These are phyloP conservation scores for Ophion obscuratus DNA, from an alignment of 2,888 invertebrate species.

Conservation along the genomic window DNA sequence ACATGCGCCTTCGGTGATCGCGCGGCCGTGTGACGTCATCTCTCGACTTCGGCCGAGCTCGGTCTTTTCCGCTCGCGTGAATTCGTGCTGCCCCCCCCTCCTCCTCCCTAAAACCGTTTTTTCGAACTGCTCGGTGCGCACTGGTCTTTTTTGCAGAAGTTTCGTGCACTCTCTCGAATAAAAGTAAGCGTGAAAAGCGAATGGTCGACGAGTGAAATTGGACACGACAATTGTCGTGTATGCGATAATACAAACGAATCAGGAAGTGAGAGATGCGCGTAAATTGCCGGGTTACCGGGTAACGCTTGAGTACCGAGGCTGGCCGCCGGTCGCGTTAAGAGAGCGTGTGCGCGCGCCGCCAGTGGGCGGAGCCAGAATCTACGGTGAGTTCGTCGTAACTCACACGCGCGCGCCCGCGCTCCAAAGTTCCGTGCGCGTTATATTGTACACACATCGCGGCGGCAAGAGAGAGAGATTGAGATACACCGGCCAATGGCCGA, in stretches of 20 bases:
- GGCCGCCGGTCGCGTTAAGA: conserved; percentile 3
- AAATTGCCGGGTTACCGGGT: not conserved
- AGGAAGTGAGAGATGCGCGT: not conserved
- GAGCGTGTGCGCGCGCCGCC: not conserved
- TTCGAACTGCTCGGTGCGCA: not conserved
- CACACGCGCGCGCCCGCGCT: no score
- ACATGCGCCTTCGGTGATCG: no score
- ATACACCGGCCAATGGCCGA: conserved; percentile 71
- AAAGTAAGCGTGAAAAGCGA: not conserved
- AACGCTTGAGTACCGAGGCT: conserved; percentile 1
- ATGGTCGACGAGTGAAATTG: no score
- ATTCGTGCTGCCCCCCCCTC: no score
- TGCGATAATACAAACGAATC: not conserved
- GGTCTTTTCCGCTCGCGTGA: conserved; percentile 8
- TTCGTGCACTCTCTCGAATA: not conserved
- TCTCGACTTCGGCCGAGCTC: conserved; percentile 6
- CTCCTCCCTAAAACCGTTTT: not conserved
- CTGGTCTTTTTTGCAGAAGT: not conserved
- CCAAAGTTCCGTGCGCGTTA: conserved; percentile 17
- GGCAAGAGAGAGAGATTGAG: not conserved
- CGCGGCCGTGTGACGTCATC: conserved; percentile 9
- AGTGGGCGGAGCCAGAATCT: conserved; percentile 4
- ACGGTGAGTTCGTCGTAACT: conserved; percentile 15
- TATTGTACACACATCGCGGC: conserved; percentile 6
- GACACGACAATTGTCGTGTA: not conserved